A percentile compares a stretch with the other conserved stretches of the same genome.
Conservation (phyloP, 2,797 vertebrate genomes). For the Etheostoma perlongum region DNA sequence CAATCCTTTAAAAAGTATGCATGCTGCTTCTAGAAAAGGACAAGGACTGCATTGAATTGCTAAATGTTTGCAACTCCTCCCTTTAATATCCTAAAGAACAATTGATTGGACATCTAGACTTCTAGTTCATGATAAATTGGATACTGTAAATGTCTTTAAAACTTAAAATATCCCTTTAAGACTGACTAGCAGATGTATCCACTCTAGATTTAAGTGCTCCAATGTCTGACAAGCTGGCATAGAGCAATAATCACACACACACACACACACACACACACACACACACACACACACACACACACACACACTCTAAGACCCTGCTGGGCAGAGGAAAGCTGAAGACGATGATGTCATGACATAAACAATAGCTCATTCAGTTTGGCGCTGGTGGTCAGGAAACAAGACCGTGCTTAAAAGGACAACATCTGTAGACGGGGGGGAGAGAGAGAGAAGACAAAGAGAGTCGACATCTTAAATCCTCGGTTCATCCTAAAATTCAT, state of each 20-base stretch:
- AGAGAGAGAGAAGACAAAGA: constrained; percentile 6
- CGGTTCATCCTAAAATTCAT: constrained; percentile 42
- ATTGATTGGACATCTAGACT: constrained; percentile 20
- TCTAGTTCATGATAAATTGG: constrained; percentile 19
- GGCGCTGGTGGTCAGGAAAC: constrained; percentile 85
- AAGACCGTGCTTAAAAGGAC: constrained; percentile 82
- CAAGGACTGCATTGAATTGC: constrained; percentile 15
- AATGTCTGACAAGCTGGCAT: constrained; percentile 71
- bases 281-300: constrained; percentile 42
- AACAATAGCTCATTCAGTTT: constrained; percentile 88
- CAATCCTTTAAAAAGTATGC: constrained; percentile 4
- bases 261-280: constrained; percentile 18
- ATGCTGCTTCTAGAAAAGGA: not conserved
- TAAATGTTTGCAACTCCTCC: constrained; percentile 4
- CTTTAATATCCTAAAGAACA: constrained; percentile 20
- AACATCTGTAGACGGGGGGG: constrained; percentile 81
- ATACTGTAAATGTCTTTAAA: constrained; percentile 41
- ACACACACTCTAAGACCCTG: constrained; percentile 65
- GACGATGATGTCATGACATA: constrained; percentile 86
- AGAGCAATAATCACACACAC: constrained; percentile 60
- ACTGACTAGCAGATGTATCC: constrained; percentile 76
- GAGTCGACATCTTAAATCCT: constrained; percentile 50
- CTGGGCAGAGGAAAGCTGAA: constrained; percentile 84
- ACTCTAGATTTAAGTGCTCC: constrained; percentile 72
- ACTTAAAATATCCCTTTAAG: constrained; percentile 56